Base-by-base conservation (phyloP, 1,140 invertebrate genomes). In the Cepaea nemoralis region DNA sequence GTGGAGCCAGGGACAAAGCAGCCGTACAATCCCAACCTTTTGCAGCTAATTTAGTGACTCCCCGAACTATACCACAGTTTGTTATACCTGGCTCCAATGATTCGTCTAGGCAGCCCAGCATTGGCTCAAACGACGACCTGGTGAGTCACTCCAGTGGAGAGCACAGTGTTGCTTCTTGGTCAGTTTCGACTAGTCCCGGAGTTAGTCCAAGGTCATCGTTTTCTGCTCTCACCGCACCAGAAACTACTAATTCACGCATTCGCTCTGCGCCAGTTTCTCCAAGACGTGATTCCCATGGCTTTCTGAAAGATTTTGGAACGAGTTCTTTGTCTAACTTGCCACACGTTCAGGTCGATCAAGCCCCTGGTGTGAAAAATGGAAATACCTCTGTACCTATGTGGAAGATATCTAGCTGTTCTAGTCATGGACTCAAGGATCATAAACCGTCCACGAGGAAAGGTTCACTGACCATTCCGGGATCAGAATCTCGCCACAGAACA, bases 71-170 rank as follows among this genome's bases (percentile, higher is more conserved):
- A 59, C 89, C 89, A 12, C 87, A 90, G 42, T 90, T 90, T 83
- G 85, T 90, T 22, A 90, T 90, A 70, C 89, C 89, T 0, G 85
- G 86, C 5, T 89, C 89, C 19, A 86, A 82, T n/a, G 87, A 87
- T 48, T 87, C 85, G 0, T 90, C 89, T 10, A 77, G 87, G 33
- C 84, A 88, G 63, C 82, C 86, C 24, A 89, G 86, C 77, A 74
- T 84, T 19, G 83, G 81, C 69, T 87, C 84, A 31, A 87, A 88
- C 19, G 87, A 87, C 67, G 87, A 88, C 67, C 40, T 84, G 16
- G 45, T 73, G 1, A 85, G 84, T 71, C 82, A 83, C 48, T 83
- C 82, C 50, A 85, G 83, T 39, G 83, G 83, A 3, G 82, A 83
- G 31, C 77, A 77, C n/a, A 86, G 85, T 73, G 59, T 83, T 19